A percentile compares a stretch with the other conserved stretches of the same genome.
Conservation (phyloP, 2,113 vertebrate species). For the Tichodroma muraria region DNA sequence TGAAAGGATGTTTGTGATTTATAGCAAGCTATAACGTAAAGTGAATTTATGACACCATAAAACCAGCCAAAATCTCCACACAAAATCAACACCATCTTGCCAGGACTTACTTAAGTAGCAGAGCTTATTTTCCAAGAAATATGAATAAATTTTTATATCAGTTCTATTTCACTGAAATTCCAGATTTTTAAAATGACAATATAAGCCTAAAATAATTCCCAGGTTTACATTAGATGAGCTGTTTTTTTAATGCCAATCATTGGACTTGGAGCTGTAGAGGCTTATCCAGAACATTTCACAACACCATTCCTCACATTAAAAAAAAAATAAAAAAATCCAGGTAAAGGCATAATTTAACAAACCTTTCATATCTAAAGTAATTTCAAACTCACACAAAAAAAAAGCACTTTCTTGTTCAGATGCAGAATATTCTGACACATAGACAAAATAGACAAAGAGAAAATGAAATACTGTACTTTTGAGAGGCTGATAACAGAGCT, state of each 20-base stretch:
- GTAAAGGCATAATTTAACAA: not conserved
- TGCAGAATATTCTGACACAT: not conserved
- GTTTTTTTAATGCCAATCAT: not conserved
- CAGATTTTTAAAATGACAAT: not conserved
- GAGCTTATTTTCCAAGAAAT: not conserved
- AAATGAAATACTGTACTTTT: not conserved
- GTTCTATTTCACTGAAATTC: not conserved
- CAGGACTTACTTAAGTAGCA: not conserved
- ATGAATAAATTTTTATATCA: not conserved
- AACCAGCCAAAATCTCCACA: not conserved
- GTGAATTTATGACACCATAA: conserved; percentile 18
- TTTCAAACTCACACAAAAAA: not conserved
- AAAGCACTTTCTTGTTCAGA: not conserved
- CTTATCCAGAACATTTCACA: not conserved
- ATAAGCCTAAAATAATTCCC: not conserved
- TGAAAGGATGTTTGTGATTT: conserved; percentile 4
- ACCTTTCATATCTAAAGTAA: not conserved
- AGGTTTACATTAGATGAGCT: not conserved
- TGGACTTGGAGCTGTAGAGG: not conserved
- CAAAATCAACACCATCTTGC: not conserved
- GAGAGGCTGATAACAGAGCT: not conserved
- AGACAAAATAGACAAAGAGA: not conserved
- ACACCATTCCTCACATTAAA: not conserved
- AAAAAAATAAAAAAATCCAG: not conserved
- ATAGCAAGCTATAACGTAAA: not conserved